phyloP scores from a whole-genome alignment of 2,797 vertebrate species.

The Anguilla anguilla region DNA sequence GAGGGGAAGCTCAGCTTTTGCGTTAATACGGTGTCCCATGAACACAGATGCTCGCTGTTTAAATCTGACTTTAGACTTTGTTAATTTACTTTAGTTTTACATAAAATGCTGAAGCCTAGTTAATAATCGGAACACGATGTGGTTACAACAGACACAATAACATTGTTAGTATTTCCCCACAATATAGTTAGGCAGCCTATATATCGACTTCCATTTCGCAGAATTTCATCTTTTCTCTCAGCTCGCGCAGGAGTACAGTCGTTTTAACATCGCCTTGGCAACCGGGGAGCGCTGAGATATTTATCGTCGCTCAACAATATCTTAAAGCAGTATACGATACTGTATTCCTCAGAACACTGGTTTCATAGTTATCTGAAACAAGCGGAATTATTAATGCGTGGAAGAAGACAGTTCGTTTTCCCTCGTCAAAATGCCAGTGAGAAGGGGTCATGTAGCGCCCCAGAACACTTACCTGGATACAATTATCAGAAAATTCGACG shows the following conservation, averaged over 20 bases:
- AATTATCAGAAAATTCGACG: conserved; percentile 98
- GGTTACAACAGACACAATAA: not conserved
- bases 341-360: not conserved
- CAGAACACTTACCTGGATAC: conserved; percentile 98
- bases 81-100: not conserved
- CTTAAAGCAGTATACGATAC: not conserved
- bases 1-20: conserved; percentile 3
- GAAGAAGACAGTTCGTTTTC: conserved; percentile 28
- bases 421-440: conserved; percentile 70
- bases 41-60: not conserved
- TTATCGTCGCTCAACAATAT: not conserved
- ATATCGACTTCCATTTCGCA: not conserved
- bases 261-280: conserved; percentile 34
- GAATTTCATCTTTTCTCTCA: not conserved
- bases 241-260: conserved; percentile 8
- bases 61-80: not conserved
- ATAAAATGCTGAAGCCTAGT: not conserved
- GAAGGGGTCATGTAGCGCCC: conserved; percentile 85
- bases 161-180: not conserved
- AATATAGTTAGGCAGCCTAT: not conserved
- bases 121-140: not conserved
- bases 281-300: not conserved
- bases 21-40: not conserved
- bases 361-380: not conserved
- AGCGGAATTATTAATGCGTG: conserved; percentile 25